These are phyloP conservation scores for Drosophila melanogaster DNA, from an alignment of 1,140 invertebrate genomes.

Conservation along the genomic window DNA sequence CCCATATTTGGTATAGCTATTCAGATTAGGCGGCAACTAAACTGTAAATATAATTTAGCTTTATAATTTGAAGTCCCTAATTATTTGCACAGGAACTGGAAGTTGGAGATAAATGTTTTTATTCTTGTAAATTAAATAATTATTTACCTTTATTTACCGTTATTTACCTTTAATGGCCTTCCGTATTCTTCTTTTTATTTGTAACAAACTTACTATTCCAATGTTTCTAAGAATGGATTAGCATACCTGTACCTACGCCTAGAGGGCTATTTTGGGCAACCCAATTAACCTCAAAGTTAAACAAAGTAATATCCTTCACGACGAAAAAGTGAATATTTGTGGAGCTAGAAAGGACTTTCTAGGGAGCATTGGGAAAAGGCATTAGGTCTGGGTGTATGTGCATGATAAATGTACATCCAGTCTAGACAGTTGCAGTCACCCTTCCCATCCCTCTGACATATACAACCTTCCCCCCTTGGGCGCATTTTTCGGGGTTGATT, in stretches of 20 bases:
- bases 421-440: slow-evolving; percentile 74
- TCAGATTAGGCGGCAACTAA: not conserved
- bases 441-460: slow-evolving; percentile 15
- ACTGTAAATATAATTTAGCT: not conserved
- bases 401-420: slow-evolving; percentile 67
- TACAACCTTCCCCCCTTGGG: slow-evolving; percentile 40
- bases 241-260: too few species aligned
- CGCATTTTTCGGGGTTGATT: slow-evolving; percentile 74
- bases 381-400: slow-evolving; percentile 13
- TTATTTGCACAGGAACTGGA: not conserved
- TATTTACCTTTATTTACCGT: too few species aligned
- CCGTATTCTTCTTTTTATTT: too few species aligned
- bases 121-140: not conserved
- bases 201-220: too few species aligned
- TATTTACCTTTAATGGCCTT: too few species aligned
- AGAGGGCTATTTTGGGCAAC: not conserved
- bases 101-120: not conserved
- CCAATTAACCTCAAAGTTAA: not conserved
- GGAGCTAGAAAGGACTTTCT: slow-evolving; percentile 3
- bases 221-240: too few species aligned
- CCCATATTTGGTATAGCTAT: not conserved
- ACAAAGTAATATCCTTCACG: not conserved
- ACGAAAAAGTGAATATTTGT: not conserved
- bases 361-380: slow-evolving; percentile 14
- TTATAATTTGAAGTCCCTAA: not conserved